These are phyloP conservation scores for Nymphalis polychloros DNA, from an alignment of 2,888 invertebrate genomes.

Conservation along the genomic window DNA sequence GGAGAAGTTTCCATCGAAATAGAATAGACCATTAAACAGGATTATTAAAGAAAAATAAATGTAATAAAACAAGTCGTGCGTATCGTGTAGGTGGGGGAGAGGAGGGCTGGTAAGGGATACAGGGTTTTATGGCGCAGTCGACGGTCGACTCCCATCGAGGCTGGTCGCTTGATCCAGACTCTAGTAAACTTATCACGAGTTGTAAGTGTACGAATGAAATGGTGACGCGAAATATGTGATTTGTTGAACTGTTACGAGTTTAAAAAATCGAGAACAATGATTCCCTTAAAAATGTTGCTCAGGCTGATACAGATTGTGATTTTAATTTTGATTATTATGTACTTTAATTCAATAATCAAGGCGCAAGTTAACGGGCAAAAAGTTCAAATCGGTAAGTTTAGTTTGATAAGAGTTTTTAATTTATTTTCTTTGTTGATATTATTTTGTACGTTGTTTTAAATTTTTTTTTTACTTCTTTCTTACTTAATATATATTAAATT, in stretches of 20 bases:
- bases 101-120: slow-evolving; percentile 55
- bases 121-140: slow-evolving; percentile 54
- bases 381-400: slow-evolving; percentile 52
- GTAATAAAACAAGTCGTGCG: slow-evolving; percentile 73
- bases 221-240: slow-evolving; percentile 50
- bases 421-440: background rate
- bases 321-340: slow-evolving; percentile 50
- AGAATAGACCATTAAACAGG: slow-evolving; percentile 74
- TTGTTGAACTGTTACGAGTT: slow-evolving; percentile 15
- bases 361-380: slow-evolving; percentile 49
- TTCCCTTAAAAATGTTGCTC: slow-evolving; percentile 49
- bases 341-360: slow-evolving; percentile 51
- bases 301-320: slow-evolving; percentile 53
- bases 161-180: slow-evolving; percentile 36
- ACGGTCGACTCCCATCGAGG: slow-evolving; percentile 50
- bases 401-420: background rate
- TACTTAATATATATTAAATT: too few relatives aligned
- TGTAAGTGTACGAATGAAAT: slow-evolving; percentile 41
- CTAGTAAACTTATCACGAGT: slow-evolving; percentile 47
- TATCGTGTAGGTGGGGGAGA: slow-evolving; percentile 45
- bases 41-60: slow-evolving; percentile 79
- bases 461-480: background rate
- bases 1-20: slow-evolving; percentile 63
- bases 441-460: background rate
- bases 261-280: slow-evolving; percentile 43